Percentiles rank a stretch among this genome's conserved stretches.
Conservation (phyloP, 2,113 vertebrate species). For the Tachuris rubrigastra region DNA sequence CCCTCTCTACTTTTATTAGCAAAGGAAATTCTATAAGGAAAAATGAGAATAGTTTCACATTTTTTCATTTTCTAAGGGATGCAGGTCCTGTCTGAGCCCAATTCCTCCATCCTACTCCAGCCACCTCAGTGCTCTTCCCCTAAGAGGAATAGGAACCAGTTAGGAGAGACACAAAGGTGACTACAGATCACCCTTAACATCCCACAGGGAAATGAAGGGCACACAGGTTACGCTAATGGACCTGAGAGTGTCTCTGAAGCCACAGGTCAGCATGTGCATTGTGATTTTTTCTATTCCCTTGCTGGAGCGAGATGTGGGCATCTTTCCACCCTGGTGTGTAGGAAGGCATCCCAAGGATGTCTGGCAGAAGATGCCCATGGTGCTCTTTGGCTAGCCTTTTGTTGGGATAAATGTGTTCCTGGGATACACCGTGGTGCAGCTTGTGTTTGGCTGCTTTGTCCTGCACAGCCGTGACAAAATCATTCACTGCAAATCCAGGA, state of each 20-base stretch:
- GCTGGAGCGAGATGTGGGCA: neutral
- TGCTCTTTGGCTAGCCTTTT: neutral
- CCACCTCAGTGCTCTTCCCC: neutral
- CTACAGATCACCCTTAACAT: neutral
- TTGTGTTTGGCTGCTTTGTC: neutral
- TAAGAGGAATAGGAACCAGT: neutral
- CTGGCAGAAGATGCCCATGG: neutral
- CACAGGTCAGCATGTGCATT: neutral
- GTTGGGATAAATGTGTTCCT: neutral
- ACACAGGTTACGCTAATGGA: neutral
- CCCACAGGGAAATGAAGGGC: neutral
- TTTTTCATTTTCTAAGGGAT: neutral
- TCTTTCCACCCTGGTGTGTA: neutral
- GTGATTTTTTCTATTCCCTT: neutral
- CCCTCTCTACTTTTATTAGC: conserved; percentile 56
- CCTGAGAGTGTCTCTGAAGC: neutral
- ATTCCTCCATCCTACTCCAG: neutral
- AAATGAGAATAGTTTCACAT: neutral
- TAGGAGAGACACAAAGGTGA: neutral
- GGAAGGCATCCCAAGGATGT: neutral
- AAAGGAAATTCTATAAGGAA: conserved; percentile 30
- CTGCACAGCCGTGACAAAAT: neutral
- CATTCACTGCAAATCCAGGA: neutral
- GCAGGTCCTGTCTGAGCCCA: neutral
- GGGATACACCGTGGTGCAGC: neutral